Percentiles rank a stretch among this genome's conserved stretches.
These are phyloP conservation scores for Dugesia japonica DNA, from an alignment of 2,888 invertebrate species.

Conservation along the genomic window DNA sequence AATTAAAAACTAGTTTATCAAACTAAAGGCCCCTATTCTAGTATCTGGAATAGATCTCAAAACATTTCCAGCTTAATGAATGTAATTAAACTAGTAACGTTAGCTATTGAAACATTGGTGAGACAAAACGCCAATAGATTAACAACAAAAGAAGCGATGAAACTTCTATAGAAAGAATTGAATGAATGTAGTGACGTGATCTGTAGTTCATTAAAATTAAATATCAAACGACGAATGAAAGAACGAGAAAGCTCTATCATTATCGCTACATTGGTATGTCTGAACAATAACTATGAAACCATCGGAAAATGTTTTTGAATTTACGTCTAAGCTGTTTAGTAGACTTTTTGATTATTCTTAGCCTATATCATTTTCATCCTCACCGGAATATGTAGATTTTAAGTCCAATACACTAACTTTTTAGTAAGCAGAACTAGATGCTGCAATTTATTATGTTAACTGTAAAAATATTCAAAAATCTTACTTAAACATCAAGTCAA, in stretches of 20 bases:
- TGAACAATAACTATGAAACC: not conserved
- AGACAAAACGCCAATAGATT: too few species aligned
- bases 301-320: not conserved
- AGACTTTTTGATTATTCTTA: not conserved
- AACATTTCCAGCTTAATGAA: too few species aligned
- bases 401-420: not conserved
- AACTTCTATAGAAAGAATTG: not conserved
- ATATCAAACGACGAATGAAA: not conserved
- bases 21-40: too few species aligned
- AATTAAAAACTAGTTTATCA: too few species aligned
- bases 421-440: not conserved
- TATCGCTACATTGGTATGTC: not conserved
- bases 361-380: not conserved
- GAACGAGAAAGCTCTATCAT: not conserved
- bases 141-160: conserved; percentile 10
- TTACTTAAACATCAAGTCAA: not conserved
- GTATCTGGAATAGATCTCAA: too few species aligned
- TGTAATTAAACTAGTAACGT: too few species aligned
- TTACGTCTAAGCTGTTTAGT: not conserved
- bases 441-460: not conserved
- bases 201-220: not conserved
- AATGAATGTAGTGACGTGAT: conserved; percentile 1
- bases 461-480: not conserved
- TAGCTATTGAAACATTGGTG: too few species aligned
- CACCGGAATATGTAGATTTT: not conserved